Base-by-base conservation (phyloP, 1,140 invertebrate genomes). In the Drosophila sucinea region DNA sequence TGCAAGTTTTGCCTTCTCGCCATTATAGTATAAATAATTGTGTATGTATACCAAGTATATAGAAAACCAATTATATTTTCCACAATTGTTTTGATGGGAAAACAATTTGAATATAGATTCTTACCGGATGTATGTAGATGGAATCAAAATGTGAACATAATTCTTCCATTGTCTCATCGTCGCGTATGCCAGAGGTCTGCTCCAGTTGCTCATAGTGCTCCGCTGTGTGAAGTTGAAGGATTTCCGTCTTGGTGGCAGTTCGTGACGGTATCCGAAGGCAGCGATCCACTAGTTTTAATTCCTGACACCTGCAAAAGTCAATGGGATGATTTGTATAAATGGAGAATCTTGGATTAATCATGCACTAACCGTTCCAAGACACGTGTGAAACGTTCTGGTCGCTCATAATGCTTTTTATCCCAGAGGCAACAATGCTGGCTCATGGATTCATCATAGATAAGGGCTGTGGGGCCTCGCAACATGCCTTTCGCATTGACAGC, bases 111-210 rank as follows among this genome's bases (percentile, higher is more conserved):
- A 4, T 29, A 25, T 57, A 32, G 33, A 54, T 56, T 62, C 94
- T 93, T 93, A 97, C 96, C 69, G 96, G 95, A 93, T 98, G 96
- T 92, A 98, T 94, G 92, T 96, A 99, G 81, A 98, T 92, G 10
- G 96, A 94, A 91, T 99, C 97, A 92, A 96, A 98, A 84, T 95
- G 94, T 0, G 96, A 95, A 4, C 96, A 95, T 0, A 96, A 62
- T 47, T 94, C 92, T 92, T 97, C 96, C 69, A 97, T 92, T 70
- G 94, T 93, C 10, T 94, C 93, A 32, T 92, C 58, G 87, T 96
- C 93, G 11, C 92, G 91, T 67, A 93, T 93, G 29, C 93, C 91
- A 77, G 95, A 92, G 0, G 96, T 96, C 5, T 91, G 92, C 91
- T 95, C 93, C 3, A 98, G 91, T 73, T 95, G 92, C 6, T 96